Evolutionary conservation across 1,140 invertebrate species (phyloP).

Genomic region (Euura lappo): DNA sequence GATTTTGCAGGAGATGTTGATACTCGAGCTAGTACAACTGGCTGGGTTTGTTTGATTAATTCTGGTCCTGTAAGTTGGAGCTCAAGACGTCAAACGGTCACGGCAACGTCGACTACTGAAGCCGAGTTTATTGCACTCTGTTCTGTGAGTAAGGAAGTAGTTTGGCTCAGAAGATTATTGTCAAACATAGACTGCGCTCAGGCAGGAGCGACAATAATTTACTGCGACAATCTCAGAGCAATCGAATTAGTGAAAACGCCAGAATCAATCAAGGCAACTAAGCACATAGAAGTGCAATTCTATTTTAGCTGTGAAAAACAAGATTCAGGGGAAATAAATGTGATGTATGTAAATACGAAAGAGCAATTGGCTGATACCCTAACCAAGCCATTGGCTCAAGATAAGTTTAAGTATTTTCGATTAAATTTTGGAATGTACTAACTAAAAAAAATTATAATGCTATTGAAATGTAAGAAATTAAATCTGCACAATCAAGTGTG

Average conservation of each 20-base stretch:
- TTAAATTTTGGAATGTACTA: not conserved
- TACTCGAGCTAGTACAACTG: slow-evolving; percentile 34
- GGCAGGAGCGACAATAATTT: slow-evolving; percentile 18
- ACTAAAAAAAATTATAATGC: too few relatives aligned
- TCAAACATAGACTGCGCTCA: slow-evolving; percentile 1
- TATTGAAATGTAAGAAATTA: not conserved
- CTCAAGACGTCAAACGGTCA: slow-evolving; percentile 42
- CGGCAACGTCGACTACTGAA: slow-evolving; percentile 48
- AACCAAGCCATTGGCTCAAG: slow-evolving; percentile 23
- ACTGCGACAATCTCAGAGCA: slow-evolving; percentile 25
- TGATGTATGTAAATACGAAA: slow-evolving; percentile 33
- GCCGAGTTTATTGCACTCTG: slow-evolving; percentile 41
- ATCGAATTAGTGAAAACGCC: slow-evolving; percentile 34
- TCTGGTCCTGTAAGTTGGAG: slow-evolving; percentile 39
- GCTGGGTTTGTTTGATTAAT: slow-evolving; percentile 34
- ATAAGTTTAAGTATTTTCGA: slow-evolving; percentile 17
- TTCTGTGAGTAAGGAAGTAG: slow-evolving; percentile 13
- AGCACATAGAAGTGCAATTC: slow-evolving; percentile 39
- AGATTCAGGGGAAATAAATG: slow-evolving; percentile 25
- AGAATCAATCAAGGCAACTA: slow-evolving; percentile 26
- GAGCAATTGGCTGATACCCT: slow-evolving; percentile 31
- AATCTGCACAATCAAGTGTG: not conserved
- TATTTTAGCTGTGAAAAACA: slow-evolving; percentile 31
- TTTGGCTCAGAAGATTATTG: slow-evolving; percentile 17
- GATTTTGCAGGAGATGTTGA: slow-evolving; percentile 38